phyloP scores from a whole-genome alignment of 2,113 vertebrate species.

The Notiomystis cincta region DNA sequence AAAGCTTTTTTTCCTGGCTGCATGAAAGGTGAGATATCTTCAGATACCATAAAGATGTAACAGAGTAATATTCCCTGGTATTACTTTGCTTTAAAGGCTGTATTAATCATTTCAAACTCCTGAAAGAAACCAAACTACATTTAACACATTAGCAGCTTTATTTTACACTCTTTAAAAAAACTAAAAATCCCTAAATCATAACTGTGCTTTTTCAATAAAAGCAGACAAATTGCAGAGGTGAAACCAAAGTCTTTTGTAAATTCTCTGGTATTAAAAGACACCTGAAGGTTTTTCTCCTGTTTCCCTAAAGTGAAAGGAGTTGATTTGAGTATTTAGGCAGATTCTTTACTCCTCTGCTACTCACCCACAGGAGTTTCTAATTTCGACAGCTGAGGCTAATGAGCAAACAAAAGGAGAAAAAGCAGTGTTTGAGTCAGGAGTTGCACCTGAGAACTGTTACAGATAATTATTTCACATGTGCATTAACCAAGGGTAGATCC shows the following conservation, averaged over 20 bases:
- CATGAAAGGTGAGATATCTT: neutral
- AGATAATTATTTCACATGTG: accelerated
- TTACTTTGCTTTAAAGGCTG: neutral
- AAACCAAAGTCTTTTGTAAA: neutral
- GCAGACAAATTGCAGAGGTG: neutral
- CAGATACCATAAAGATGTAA: neutral
- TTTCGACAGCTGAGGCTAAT: neutral
- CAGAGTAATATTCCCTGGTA: neutral
- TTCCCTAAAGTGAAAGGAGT: neutral
- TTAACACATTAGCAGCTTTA: neutral
- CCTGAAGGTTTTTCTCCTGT: neutral
- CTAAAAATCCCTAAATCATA: neutral
- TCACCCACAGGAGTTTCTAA: neutral
- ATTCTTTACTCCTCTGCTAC: neutral
- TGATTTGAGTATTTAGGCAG: neutral
- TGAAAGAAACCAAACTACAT: neutral
- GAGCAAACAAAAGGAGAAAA: neutral
- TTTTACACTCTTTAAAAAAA: neutral
- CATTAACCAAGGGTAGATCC: neutral
- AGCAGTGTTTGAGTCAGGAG: neutral
- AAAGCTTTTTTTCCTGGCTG: neutral
- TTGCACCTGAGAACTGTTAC: neutral
- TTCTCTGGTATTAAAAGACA: neutral
- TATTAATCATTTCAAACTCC: neutral
- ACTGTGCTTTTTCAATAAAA: neutral